Conservation (phyloP, 2,888 invertebrate genomes). For the Iphiclides podalirius region DNA sequence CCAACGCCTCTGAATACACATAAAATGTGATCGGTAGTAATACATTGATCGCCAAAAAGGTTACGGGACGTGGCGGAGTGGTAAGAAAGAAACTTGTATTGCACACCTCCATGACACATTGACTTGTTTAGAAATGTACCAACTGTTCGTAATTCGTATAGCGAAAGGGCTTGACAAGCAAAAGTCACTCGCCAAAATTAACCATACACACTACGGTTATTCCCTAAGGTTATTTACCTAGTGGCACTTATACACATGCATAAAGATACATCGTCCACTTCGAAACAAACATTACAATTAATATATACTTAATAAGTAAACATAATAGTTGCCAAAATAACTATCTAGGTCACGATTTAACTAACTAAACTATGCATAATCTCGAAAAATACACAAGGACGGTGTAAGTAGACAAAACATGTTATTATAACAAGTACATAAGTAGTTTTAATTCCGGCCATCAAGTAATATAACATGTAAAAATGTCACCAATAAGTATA, state of each 20-base stretch:
- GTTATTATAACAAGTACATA: slow-evolving; percentile 58
- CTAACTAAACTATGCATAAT: slow-evolving; percentile 71
- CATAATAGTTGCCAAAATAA: slow-evolving; percentile 62
- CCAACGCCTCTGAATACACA: background rate
- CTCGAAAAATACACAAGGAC: slow-evolving; percentile 79
- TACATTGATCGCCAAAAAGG: background rate
- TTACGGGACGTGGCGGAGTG: slow-evolving; percentile 13
- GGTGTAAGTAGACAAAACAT: slow-evolving; percentile 76
- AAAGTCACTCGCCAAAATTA: slow-evolving; percentile 28
- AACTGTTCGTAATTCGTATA: background rate
- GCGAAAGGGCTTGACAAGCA: background rate
- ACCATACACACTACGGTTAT: slow-evolving; percentile 26
- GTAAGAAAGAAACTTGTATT: slow-evolving; percentile 19
- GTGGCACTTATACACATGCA: slow-evolving; percentile 54
- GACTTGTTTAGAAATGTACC: slow-evolving; percentile 3
- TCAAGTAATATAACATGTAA: slow-evolving; percentile 41
- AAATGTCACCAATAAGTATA: slow-evolving; percentile 61
- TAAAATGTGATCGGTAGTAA: slow-evolving; percentile 1
- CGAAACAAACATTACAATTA: slow-evolving; percentile 39
- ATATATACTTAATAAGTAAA: slow-evolving; percentile 41
- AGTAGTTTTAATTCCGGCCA: slow-evolving; percentile 58
- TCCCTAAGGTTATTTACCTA: slow-evolving; percentile 49
- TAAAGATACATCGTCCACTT: slow-evolving; percentile 46
- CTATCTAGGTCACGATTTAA: slow-evolving; percentile 61
- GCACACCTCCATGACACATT: slow-evolving; percentile 16